These are phyloP conservation scores for Chloropsis cyanopogon DNA, from an alignment of 2,113 vertebrate genomes.

Conservation along the genomic window DNA sequence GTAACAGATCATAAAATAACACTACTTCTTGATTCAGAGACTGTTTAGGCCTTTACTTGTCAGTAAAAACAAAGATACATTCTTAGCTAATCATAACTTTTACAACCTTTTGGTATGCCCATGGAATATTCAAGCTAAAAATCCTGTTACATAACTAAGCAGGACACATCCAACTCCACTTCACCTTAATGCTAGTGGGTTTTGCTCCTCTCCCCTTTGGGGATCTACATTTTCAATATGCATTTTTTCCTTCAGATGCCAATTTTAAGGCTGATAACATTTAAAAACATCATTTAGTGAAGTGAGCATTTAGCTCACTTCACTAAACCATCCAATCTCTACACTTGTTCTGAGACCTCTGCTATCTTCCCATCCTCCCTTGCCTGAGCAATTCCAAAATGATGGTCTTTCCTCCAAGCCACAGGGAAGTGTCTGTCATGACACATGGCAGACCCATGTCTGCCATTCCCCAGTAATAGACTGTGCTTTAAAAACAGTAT, in stretches of 20 bases:
- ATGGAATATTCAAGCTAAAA: not conserved
- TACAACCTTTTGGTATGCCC: not conserved
- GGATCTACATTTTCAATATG: not conserved
- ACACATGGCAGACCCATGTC: rapidly evolving
- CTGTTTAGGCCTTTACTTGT: not conserved
- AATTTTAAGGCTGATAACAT: not conserved
- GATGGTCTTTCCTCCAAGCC: not conserved
- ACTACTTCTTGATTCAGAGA: not conserved
- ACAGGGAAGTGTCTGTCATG: not conserved
- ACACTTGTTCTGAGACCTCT: not conserved
- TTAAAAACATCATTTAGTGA: too few relatives aligned
- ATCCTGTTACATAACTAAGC: not conserved
- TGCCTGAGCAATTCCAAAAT: not conserved
- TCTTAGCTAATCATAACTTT: not conserved
- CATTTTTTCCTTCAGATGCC: not conserved
- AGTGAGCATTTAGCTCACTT: not conserved
- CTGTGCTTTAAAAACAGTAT: not conserved
- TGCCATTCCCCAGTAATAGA: not conserved
- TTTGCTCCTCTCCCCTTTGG: not conserved
- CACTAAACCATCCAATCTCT: not conserved
- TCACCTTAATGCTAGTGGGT: not conserved
- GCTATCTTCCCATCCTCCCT: not conserved
- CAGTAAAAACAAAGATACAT: not conserved
- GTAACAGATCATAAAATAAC: not conserved
- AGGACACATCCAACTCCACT: not conserved